These are phyloP conservation scores for Cristatella mucedo DNA, from an alignment of 2,888 invertebrate species.

Conservation along the genomic window DNA sequence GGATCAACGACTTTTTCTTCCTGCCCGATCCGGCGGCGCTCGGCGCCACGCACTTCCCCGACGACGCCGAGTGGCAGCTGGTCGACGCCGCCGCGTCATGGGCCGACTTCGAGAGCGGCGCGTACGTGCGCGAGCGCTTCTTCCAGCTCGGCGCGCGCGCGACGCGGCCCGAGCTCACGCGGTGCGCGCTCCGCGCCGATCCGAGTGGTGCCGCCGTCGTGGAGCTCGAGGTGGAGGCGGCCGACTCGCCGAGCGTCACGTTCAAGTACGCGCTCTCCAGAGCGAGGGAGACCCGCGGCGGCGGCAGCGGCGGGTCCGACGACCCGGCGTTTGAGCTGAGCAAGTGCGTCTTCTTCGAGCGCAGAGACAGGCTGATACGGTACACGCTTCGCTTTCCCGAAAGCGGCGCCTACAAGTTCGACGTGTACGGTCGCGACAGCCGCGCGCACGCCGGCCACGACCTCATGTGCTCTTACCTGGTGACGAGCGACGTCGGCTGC, in stretches of 20 bases:
- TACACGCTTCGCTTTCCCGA: slow-evolving; percentile 10
- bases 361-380: not conserved
- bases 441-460: slow-evolving; percentile 25
- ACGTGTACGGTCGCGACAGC: slow-evolving; percentile 27
- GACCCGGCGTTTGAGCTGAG: not conserved
- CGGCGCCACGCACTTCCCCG: slow-evolving; percentile 30
- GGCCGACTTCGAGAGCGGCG: no score
- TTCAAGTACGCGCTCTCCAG: slow-evolving; percentile 5
- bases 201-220: slow-evolving; percentile 26
- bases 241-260: slow-evolving; percentile 9
- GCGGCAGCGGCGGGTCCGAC: no score
- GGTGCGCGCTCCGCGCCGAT: slow-evolving; percentile 19
- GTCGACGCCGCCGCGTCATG: no score
- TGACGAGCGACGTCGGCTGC: slow-evolving; percentile 21
- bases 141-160: slow-evolving; percentile 22
- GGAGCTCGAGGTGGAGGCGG: slow-evolving; percentile 19
- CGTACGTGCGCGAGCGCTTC: slow-evolving; percentile 30
- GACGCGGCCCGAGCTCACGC: slow-evolving; percentile 17
- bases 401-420: slow-evolving; percentile 28
- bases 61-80: slow-evolving; percentile 29
- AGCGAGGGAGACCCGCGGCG: no score
- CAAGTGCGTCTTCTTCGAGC: slow-evolving; percentile 6
- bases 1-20: slow-evolving; percentile 34
- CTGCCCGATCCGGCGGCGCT: slow-evolving; percentile 29
- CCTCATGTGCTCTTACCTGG: slow-evolving; percentile 29